phyloP scores from a whole-genome alignment of 1,140 invertebrate species.

The Drosophila yakuba region DNA sequence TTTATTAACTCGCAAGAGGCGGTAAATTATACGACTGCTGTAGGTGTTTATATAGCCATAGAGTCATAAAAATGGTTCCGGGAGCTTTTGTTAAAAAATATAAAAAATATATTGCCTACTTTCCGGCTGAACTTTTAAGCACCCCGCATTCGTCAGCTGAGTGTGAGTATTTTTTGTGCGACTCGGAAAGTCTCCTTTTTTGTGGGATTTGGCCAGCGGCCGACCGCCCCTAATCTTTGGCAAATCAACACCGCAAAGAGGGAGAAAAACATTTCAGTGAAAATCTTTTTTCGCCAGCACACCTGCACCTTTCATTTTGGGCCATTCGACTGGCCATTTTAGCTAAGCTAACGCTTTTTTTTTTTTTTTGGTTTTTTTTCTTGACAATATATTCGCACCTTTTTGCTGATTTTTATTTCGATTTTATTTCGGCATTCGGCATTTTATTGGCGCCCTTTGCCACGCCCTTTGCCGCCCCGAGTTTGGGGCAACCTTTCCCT shows the following conservation, averaged over 20 bases:
- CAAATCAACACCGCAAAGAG: conserved; percentile 50
- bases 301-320: conserved; percentile 49
- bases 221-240: conserved; percentile 53
- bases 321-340: conserved; percentile 48
- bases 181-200: conserved; percentile 34
- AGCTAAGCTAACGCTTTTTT: conserved; percentile 25
- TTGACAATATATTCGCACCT: conserved; percentile 76
- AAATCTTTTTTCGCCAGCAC: conserved; percentile 48
- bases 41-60: conserved; percentile 76
- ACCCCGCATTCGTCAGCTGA: conserved; percentile 41
- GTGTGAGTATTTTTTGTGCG: conserved; percentile 17
- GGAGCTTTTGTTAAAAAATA: conserved; percentile 40
- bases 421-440: conserved; percentile 64
- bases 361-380: conserved; percentile 1
- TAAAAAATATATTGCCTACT: conserved; percentile 63
- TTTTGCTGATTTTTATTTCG: conserved; percentile 80
- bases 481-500: conserved; percentile 59
- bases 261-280: conserved; percentile 40
- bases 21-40: conserved; percentile 53
- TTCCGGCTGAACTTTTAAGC: conserved; percentile 39
- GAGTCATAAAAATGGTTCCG: conserved; percentile 51
- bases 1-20: conserved; percentile 44
- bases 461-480: conserved; percentile 36
- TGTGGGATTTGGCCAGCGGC: conserved; percentile 48
- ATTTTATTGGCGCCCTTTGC: conserved; percentile 73